Base-by-base conservation (phyloP, 2,113 vertebrate genomes). In the Peromyscus leucopus region DNA sequence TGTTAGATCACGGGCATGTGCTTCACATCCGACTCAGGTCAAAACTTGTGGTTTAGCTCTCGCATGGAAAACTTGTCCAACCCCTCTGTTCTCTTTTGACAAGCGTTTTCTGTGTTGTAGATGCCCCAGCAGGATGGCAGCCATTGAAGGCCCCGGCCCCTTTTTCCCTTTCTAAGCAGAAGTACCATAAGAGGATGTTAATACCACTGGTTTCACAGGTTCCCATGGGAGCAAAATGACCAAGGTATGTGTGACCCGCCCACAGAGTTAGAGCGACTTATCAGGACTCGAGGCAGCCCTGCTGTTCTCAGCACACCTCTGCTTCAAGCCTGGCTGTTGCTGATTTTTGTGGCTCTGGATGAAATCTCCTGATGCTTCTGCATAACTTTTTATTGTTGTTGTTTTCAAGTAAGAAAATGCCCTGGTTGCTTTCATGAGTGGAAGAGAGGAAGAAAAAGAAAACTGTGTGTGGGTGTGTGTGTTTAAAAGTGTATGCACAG, bases 321-420 rank as follows among this genome's bases (percentile, higher is more conserved):
- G 11, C 72, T 72, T 87, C 61, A 76, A 59, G 75, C 31, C 67
- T 57, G 90, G 59, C 7, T 15, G 1, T 21, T 80, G 19, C 36
- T 69, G 24, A 69, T 55, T 91, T 95, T 79, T 74, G 28, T 89
- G 76, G 48, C 69, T 91, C 63, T 89, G 28, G 71, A 39, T 80
- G 72, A 91, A 87, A 87, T 63, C 17, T 89, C 15, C 5, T 31
- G 11, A 42, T 92, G 75, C 7, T 87, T 88, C 55, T 84, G 28
- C 31, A 7, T 75, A n/a, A 51, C 59, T 42, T 96, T 71, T 90
- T 93, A 33, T 79, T 78, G 28, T 78, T 33, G 16, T 39, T 94
- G 26, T 48, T 94, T 90, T 95, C 42, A 51, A 63, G n/a, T 72
- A 83, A 24, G 86, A 88, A 96, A 95, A 48, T 75, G n/a, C 51